Conservation (phyloP, 2,113 vertebrate genomes). For the Phalacrocorax aristotelis region DNA sequence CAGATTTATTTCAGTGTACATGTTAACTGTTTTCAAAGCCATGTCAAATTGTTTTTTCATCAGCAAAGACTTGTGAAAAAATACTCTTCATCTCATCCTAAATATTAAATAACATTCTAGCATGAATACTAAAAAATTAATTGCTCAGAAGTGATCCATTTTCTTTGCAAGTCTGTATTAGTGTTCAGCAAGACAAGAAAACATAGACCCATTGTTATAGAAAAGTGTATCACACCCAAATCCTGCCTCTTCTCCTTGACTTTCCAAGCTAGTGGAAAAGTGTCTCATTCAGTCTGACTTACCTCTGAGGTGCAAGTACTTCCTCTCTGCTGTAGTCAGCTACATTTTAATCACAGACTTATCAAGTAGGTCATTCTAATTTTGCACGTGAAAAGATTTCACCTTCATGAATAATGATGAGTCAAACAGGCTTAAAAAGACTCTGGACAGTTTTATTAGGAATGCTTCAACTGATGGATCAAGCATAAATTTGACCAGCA, state of each 20-base stretch:
- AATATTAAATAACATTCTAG: neutral
- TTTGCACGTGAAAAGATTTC: slow-evolving; percentile 22
- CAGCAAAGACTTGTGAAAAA: neutral
- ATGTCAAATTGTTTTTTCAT: neutral
- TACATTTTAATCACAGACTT: slow-evolving; percentile 24
- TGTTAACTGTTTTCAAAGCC: neutral
- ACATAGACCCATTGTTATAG: rapidly evolving
- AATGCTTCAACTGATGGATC: neutral
- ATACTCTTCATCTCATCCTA: neutral
- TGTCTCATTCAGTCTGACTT: neutral
- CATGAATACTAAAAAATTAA: neutral
- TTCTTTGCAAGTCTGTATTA: neutral
- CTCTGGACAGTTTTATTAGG: slow-evolving; percentile 12
- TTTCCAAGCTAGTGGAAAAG: neutral
- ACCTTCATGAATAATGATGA: slow-evolving; percentile 55
- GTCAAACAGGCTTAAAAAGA: slow-evolving; percentile 1
- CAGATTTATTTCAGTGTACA: neutral
- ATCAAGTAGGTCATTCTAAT: slow-evolving; percentile 36
- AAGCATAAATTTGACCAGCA: slow-evolving; percentile 5
- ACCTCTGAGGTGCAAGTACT: neutral
- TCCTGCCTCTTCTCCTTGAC: neutral
- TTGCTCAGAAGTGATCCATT: neutral
- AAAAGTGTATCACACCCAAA: neutral
- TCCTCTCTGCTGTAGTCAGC: slow-evolving; percentile 14
- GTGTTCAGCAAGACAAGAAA: neutral